These are phyloP conservation scores for Clarias fuscus DNA, from an alignment of 2,797 vertebrate species.

Conservation along the genomic window DNA sequence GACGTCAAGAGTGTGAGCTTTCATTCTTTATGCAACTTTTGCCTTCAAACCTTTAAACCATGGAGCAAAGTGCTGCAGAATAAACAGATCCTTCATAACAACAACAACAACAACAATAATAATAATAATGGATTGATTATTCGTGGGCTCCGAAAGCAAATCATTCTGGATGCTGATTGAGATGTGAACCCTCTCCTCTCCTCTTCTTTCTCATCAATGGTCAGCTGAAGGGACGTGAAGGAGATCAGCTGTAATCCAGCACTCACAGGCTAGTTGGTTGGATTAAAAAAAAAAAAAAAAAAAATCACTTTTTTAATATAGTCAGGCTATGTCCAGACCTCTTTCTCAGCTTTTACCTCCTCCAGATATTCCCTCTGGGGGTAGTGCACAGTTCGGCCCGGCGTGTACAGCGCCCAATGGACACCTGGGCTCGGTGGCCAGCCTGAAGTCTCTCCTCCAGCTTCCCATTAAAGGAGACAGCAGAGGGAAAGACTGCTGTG, in stretches of 20 bases:
- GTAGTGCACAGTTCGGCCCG: slow-evolving; percentile 76
- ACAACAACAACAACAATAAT: too few relatives aligned
- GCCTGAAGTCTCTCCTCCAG: slow-evolving; percentile 86
- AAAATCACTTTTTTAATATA: neutral
- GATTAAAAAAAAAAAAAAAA: too few relatives aligned
- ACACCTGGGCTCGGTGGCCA: slow-evolving; percentile 82
- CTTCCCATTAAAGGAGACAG: slow-evolving; percentile 86
- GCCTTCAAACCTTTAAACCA: slow-evolving; percentile 50
- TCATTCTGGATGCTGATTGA: slow-evolving; percentile 8
- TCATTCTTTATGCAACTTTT: slow-evolving; percentile 45
- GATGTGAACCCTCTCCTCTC: slow-evolving; percentile 23
- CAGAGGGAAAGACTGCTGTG: slow-evolving; percentile 81
- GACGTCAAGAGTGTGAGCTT: neutral
- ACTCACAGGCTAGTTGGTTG: too few relatives aligned
- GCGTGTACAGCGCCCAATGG: slow-evolving; percentile 67
- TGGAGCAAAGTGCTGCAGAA: neutral
- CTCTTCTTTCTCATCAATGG: neutral
- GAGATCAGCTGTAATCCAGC: neutral
- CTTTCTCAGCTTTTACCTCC: slow-evolving; percentile 76
- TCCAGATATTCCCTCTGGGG: slow-evolving; percentile 75
- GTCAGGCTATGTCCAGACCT: slow-evolving; percentile 76
- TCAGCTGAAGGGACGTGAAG: neutral
- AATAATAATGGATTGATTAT: slow-evolving; percentile 27
- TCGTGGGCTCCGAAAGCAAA: neutral
- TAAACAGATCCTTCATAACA: neutral